Base-by-base conservation (phyloP, 2,113 vertebrate species). In the Otus sunia region DNA sequence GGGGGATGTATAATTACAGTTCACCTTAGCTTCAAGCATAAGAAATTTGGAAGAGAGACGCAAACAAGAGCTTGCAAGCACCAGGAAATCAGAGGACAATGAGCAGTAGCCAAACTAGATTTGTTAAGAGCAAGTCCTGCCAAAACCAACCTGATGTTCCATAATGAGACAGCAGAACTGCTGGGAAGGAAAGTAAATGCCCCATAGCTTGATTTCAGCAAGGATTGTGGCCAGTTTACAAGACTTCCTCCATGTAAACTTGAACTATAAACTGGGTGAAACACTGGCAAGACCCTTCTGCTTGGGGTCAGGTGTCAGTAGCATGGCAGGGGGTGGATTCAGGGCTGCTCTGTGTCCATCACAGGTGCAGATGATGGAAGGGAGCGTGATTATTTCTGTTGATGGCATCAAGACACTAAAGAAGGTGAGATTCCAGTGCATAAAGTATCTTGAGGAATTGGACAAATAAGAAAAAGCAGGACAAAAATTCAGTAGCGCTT, bases 171-270 rank as follows among this genome's bases (percentile, higher is more conserved):
- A 53, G 12, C 13, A 45, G 26, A 30, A 19, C 52, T 3, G 23
- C 52, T 67, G 69, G 47, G 25, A 12, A 49, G 52, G 47, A 30
- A 64, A 39, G 20, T 1, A 47, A 67, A 17, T 19, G 22, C 17
- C 25, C 30, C 52, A 12, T 1, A 18, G 34, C 6, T 36, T 3
- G 3, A 17, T 56, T 73, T 45, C 7, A 36, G 20, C 41, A 34
- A 20, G 4, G 29, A 22, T 1, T 7, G 25, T 7, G 22, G 4
- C 9, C 66, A 55, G 63, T 1, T 58, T 27, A 7, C 2, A 1
- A 69, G 41, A 45, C 6, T 19, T 14, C 6, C 30, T 56, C 23
- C 15, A 5, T 3, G 22, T 12, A 8, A n/a, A 5, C 22, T 49
- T 11, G 18, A 27, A 2, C 20, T 4, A 0, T 2, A 6, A 15